Evolutionary conservation across 2,113 vertebrate genomes (phyloP), one percentile per base, ranked within the genome.

Genomic region (Burhinus oedicnemus): DNA sequence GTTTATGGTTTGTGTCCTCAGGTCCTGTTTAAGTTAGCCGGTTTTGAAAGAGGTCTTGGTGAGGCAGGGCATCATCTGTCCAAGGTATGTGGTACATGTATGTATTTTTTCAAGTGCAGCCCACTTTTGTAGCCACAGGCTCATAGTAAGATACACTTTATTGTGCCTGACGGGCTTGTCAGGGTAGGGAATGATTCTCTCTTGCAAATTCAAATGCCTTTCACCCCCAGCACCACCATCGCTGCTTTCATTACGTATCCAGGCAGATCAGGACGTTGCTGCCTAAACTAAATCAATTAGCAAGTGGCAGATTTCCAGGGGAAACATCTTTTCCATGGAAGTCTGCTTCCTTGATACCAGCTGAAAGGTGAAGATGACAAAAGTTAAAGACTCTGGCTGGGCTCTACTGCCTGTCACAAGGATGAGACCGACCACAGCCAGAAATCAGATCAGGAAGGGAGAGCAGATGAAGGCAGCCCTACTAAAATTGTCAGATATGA

Each of bases 191-290:
- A 70, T 34, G 21, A 64, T 47, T 75, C 49, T 47, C 27, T 38
- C 40, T 27, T 34, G 44, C 40, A 40, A 42, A 71, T 51, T 55
- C 10, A 55, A 54, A 68, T 60, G 87, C 52, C 42, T 55, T 92
- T 84, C 22, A 4, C 42, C 30, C 34, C 38, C 89, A 93, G 27
- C 42, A 40, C 23, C 55, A 47, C 12, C 38, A 36, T 6, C 11
- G 26, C 40, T 0, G 0, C 45, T 78, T 68, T 57, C 65, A n/a
- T 23, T 3, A 66, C 76, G 83, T 20, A 34, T 7, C 29, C 69
- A 82, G 65, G 70, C 81, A 89, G 70, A 95, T 65, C 81, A 91
- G 91, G 95, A 96, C 83, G 69, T 9, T 87, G 66, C 77, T 93
- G 74, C 44, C 68, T n/a, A 6, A 84, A 87, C 61, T 93, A 94